Base-by-base conservation (phyloP, 1,140 invertebrate genomes). In the Lepidotrigona ventralis region DNA sequence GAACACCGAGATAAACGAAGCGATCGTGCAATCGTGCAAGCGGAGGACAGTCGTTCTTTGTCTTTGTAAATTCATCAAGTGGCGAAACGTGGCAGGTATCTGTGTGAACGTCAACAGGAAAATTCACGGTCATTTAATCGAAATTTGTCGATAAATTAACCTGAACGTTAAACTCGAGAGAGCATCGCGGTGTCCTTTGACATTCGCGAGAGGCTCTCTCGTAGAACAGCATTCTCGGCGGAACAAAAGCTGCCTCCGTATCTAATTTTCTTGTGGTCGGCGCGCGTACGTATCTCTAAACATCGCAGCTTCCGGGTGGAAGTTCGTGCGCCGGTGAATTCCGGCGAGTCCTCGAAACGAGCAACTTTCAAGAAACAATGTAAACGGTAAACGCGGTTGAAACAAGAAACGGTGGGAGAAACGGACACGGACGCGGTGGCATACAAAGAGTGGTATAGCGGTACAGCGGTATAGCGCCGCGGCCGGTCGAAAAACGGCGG, bases 331-430 rank as follows among this genome's bases (percentile, higher is more conserved):
- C 21, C 26, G 53, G 9, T 21, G 51, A 56, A 23, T 33, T 51
- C 8, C 53, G 19, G 19, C 3, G 19, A n/a, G 26, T 29, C 72
- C 29, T n/a, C 56, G 73, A 60, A 51, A 73, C 72, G 56, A 60
- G 72, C 17, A 39, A 75, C 73, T 58, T 75, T 53, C n/a, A 58
- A 53, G 73, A 60, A 33, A 75, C 73, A 58, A 75, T 75, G 39
- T 46, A 60, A 75, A 58, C 72, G 26, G 72, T 74, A 60, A 74
- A 75, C 56, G 73, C 73, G 73, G 73, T 58, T 60, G 21, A 33
- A 75, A 60, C 56, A 60, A 75, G 73, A 60, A 29, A 19, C 39
- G 39, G 8, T 46, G n/a, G 39, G 14, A 11, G 66, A 33, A 26
- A 12, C 64, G 14, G 11, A 26, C 19, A 15, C 12, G 69, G 39